Base-by-base conservation (phyloP, 2,888 invertebrate species). In the Andrena praecox region DNA sequence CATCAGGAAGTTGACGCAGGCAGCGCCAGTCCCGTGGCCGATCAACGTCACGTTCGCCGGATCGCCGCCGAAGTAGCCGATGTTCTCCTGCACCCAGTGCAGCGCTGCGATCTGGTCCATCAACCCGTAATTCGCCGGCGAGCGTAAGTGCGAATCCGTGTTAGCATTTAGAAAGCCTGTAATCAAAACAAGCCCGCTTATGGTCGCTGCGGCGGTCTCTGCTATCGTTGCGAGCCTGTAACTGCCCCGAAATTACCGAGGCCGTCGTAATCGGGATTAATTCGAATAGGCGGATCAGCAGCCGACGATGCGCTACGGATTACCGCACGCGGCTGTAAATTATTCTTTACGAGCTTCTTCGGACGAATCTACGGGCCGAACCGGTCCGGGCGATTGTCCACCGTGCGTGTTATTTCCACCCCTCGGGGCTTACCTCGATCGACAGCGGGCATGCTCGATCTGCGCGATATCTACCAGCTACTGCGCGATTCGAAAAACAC, bases 61-160 rank as follows among this genome's bases (percentile, higher is more conserved):
- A 94, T 99, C 99, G 0, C 99, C 99, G 5, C 99, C 99, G 93
- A 99, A 99, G 72, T 97, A 97, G 0, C 96, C 98, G 69, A 99
- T 98, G 94, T 99, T 99, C 94, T 98, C 98, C 92, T 98, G 98
- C 82, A 99, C 96, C 99, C 99, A 99, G 93, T 98, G 98, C 84
- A 99, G 95, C 0, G 99, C 99, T 0, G 98, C 99, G 90, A 99
- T 98, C 94, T 98, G 98, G 94, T 99, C 99, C 97, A 99, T 98
- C 77, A 99, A 96, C n/a, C 99, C 99, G 94, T 99, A 99, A 95
- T 99, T 99, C 66, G 98, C 97, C 56, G 98, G 98, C 48, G 97
- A 97, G 83, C 97, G 96, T 63, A 97, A 96, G 94, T 96, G 97
- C 86, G 97, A 97, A 94, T 98, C 98, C 31, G 97, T 97, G 92